phyloP scores from a whole-genome alignment of 53 echinoderm and acorn worm species.

The Holothuria leucospilota region DNA sequence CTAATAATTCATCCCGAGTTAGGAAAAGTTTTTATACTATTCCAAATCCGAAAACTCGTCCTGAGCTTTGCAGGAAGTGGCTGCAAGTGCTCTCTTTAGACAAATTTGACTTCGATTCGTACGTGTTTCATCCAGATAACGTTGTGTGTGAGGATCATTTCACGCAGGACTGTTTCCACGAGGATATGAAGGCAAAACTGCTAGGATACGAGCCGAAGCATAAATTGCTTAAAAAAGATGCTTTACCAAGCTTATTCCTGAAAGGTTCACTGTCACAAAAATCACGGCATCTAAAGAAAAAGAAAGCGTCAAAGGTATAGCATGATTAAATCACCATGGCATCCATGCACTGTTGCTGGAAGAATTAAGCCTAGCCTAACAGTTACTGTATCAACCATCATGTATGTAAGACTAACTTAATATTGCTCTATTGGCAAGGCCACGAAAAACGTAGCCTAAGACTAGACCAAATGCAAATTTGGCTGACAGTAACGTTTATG shows the following conservation, averaged over 20 bases:
- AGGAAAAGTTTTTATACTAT: constrained; percentile 23
- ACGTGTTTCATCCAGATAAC: constrained; percentile 24
- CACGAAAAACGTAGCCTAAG: no score
- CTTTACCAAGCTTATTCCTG: constrained; percentile 16
- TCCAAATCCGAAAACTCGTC: constrained; percentile 36
- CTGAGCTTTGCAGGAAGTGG: constrained; percentile 35
- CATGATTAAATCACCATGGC: no score
- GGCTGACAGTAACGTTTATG: no score
- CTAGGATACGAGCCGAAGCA: constrained; percentile 43
- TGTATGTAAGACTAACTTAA: no score
- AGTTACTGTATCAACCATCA: no score
- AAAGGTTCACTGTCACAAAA: background rate
- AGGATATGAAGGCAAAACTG: constrained; percentile 33
- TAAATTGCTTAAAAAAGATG: constrained; percentile 20
- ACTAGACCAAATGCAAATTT: no score
- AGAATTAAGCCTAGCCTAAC: no score
- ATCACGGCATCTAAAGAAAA: constrained; percentile 13
- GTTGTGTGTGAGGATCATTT: constrained; percentile 48
- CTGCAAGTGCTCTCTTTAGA: constrained; percentile 14
- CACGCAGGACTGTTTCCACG: constrained; percentile 20
- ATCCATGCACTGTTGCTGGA: no score
- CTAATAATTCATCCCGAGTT: constrained; percentile 14
- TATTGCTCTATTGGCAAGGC: no score
- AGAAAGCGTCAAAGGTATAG: background rate
- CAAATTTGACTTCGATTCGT: constrained; percentile 27